Base-by-base conservation (phyloP, 1,140 invertebrate genomes). In the Cotesia typhae region DNA sequence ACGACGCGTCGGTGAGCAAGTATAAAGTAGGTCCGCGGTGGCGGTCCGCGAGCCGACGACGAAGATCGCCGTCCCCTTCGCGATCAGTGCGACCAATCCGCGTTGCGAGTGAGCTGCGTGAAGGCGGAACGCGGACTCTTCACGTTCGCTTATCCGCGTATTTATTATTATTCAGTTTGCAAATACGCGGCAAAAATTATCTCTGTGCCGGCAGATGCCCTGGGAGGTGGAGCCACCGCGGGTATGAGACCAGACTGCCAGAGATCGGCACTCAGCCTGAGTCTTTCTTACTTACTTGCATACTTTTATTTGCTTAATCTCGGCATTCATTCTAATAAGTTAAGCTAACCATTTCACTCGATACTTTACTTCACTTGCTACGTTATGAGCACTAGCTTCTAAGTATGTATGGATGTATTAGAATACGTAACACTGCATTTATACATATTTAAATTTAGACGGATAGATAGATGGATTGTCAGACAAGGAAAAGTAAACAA, bases 131-230 rank as follows among this genome's bases (percentile, higher is more conserved):
- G 80, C 82, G 82, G 51, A 73, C 81, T 81, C 82, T 80, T 84
- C 83, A 81, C 80, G 80, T 82, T 84, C 83, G 82, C 80, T 79
- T 82, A 82, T 80, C 76, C 79, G 82, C 79, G 81, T 85, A 86
- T 86, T 87, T 87, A 87, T 87, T 47, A 47, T 47, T 85, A 87
- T 87, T 87, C 84, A 84, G 85, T 85, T 87, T 87, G 85, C 84
- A 87, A 87, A 87, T 87, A 85, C 84, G 78, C 80, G 82, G 83
- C 80, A 85, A 86, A 87, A 86, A 85, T 87, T 78, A 84, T 85
- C 84, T 86, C 81, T 77, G 77, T 70, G 68, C 74, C 71, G 65
- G 41, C 41, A 47, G 72, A 76, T 76, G 75, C 75, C 72, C 74
- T 71, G 72, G 68, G 75, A 76, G 75, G 75, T 76, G 75, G 75